These are phyloP conservation scores for Apus apus DNA, from an alignment of 2,113 vertebrate genomes.

Conservation along the genomic window DNA sequence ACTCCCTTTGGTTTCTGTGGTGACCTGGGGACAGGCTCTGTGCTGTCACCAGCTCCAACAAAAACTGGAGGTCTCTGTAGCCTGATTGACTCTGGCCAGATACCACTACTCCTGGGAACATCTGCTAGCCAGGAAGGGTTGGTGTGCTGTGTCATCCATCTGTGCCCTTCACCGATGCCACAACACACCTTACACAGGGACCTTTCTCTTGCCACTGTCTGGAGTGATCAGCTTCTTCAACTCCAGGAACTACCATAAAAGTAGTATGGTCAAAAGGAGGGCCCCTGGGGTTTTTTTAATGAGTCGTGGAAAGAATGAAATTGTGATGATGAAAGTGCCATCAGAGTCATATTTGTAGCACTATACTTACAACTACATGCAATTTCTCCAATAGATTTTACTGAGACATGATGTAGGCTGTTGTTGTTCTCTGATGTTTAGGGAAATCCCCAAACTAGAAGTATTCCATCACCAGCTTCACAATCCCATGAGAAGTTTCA, in stretches of 20 bases:
- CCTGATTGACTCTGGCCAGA: background rate
- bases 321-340: background rate
- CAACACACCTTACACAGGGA: background rate
- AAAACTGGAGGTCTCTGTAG: background rate
- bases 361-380: background rate
- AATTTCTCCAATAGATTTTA: background rate
- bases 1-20: background rate
- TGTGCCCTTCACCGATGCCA: background rate
- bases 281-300: background rate
- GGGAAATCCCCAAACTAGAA: conserved; percentile 64
- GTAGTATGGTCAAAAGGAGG: background rate
- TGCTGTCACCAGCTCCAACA: background rate
- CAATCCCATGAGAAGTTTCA: conserved; percentile 44
- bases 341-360: background rate
- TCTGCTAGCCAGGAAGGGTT: background rate
- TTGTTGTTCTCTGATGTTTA: background rate
- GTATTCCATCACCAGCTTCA: conserved; percentile 28
- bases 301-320: background rate
- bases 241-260: background rate
- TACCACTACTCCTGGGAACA: too few relatives aligned
- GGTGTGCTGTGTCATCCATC: background rate
- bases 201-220: background rate
- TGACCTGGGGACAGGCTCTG: background rate
- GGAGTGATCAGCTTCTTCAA: background rate
- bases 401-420: background rate